phyloP scores from a whole-genome alignment of 2,797 vertebrate species.

The Mallotus villosus region DNA sequence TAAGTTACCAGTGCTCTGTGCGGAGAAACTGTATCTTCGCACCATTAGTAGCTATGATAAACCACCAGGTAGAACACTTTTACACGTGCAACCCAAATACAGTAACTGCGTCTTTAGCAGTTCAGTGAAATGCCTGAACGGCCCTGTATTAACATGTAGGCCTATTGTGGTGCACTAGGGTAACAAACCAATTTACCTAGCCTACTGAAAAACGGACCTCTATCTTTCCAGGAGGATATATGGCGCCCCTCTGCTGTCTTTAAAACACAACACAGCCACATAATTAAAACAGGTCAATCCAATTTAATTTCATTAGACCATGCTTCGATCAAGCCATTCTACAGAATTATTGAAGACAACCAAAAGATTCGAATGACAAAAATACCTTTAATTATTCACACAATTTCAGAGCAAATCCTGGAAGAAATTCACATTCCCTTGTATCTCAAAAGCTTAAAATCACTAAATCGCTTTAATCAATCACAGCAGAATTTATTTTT shows the following conservation, averaged over 20 bases:
- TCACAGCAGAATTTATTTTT: constrained; percentile 40
- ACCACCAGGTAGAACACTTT: too few species aligned
- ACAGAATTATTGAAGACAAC: too few species aligned
- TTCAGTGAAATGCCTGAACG: too few species aligned
- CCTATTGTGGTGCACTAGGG: too few species aligned
- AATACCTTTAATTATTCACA: constrained; percentile 25
- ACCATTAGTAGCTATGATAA: too few species aligned
- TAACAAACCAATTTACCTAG: background rate
- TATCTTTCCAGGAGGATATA: background rate
- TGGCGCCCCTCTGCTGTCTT: constrained; percentile 53
- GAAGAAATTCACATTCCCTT: constrained; percentile 24
- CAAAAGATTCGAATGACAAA: constrained; percentile 28
- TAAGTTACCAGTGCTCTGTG: too few species aligned
- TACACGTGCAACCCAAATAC: too few species aligned
- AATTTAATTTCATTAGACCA: constrained; percentile 19
- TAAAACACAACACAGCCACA: background rate
- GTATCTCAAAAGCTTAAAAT: constrained; percentile 3
- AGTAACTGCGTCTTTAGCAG: too few species aligned
- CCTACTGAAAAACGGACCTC: background rate
- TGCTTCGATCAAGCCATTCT: too few species aligned
- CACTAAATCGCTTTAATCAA: constrained; percentile 1
- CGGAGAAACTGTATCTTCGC: too few species aligned
- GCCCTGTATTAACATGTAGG: too few species aligned
- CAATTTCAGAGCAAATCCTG: constrained; percentile 20
- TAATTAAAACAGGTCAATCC: constrained; percentile 7